phyloP scores from a whole-genome alignment of 2,113 vertebrate genomes.

The Halichoerus grypus region DNA sequence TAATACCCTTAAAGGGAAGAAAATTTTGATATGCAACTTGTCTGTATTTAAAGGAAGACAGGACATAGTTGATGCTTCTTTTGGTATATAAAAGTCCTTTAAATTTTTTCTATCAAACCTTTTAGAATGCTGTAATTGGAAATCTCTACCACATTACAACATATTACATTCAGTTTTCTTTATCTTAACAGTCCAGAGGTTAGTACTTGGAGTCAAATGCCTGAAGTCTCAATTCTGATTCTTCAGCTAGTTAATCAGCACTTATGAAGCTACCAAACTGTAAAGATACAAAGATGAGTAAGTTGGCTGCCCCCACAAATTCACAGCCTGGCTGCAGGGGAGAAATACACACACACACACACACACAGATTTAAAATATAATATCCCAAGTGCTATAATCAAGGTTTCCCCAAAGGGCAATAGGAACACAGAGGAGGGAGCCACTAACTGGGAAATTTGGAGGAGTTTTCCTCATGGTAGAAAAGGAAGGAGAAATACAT shows the following conservation, averaged over 20 bases:
- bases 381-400: neutral
- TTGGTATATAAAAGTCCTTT: neutral
- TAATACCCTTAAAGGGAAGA: neutral
- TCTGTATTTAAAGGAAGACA: neutral
- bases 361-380: neutral
- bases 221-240: neutral
- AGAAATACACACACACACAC: neutral
- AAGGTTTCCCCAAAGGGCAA: neutral
- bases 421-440: neutral
- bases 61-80: neutral
- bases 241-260: neutral
- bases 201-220: neutral
- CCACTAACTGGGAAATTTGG: neutral
- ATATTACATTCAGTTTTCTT: neutral
- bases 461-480: neutral
- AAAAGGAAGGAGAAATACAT: neutral
- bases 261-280: neutral
- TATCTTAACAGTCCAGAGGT: neutral
- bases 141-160: neutral
- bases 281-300: neutral
- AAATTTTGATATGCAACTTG: neutral
- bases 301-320: neutral
- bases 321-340: neutral
- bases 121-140: conserved; percentile 30
- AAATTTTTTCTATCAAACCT: neutral